Evolutionary conservation across 2,113 vertebrate species (phyloP).

Genomic region (Varanus komodoensis): DNA sequence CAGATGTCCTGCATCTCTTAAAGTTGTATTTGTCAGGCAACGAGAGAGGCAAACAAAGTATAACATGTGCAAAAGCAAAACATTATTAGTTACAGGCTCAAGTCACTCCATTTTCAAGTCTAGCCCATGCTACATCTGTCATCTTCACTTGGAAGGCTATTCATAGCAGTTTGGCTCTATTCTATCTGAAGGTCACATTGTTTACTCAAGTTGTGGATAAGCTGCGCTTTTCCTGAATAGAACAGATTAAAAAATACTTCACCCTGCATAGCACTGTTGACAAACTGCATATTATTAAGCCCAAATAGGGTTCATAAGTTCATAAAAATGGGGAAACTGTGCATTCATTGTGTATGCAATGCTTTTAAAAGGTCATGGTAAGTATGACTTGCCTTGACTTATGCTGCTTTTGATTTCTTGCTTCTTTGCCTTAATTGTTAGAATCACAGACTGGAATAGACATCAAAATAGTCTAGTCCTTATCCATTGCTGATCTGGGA

Average conservation of each 20-base stretch:
- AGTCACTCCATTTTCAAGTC: slow-evolving; percentile 45
- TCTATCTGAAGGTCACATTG: slow-evolving; percentile 76
- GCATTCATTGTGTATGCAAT: neutral
- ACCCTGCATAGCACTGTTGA: slow-evolving; percentile 48
- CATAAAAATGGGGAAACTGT: slow-evolving; percentile 6
- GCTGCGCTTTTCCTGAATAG: slow-evolving; percentile 72
- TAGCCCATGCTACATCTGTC: neutral
- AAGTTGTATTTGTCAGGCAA: neutral
- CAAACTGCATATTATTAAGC: slow-evolving; percentile 29
- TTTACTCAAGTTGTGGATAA: slow-evolving; percentile 75
- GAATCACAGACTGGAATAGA: neutral
- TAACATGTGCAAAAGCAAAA: too few species aligned
- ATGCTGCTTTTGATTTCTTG: neutral
- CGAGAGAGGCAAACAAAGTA: neutral
- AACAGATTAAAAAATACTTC: slow-evolving; percentile 65
- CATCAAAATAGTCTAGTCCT: neutral
- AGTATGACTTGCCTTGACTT: neutral
- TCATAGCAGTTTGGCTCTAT: slow-evolving; percentile 74
- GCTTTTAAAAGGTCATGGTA: neutral
- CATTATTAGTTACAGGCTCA: slow-evolving; percentile 12
- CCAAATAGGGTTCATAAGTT: neutral
- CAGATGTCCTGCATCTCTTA: neutral
- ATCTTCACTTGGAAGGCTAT: slow-evolving; percentile 66
- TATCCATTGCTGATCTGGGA: too few species aligned
- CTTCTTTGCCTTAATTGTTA: neutral